These are phyloP conservation scores for Sebastes dallii DNA, from an alignment of 2,797 vertebrate species.

Conservation along the genomic window DNA sequence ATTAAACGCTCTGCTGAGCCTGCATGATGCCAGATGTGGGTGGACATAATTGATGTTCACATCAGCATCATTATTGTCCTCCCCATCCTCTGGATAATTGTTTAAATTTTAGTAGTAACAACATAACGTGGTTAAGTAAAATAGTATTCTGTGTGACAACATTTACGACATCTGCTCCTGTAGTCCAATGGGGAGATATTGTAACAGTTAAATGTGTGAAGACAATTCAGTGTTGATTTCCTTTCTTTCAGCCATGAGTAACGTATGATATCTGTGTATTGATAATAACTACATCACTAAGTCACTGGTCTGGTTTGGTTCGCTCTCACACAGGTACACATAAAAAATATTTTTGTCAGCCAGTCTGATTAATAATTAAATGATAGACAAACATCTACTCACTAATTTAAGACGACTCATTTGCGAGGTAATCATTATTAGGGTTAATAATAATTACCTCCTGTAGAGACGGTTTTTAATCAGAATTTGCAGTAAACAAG, in stretches of 20 bases:
- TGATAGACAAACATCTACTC: neutral
- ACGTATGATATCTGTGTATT: neutral
- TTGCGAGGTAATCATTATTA: neutral
- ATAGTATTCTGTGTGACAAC: neutral
- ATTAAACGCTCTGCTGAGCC: neutral
- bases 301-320: neutral
- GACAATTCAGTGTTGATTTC: neutral
- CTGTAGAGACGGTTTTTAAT: neutral
- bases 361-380: neutral
- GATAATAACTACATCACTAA: neutral
- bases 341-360: neutral
- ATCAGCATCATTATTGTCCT: constrained; percentile 4
- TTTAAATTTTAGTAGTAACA: constrained; percentile 1
- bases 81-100: neutral
- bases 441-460: neutral
- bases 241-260: neutral
- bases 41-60: constrained; percentile 25
- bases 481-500: neutral
- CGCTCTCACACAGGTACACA: neutral
- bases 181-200: neutral
- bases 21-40: constrained; percentile 1
- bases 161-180: constrained; percentile 30
- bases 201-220: constrained; percentile 3
- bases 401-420: neutral
- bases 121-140: constrained; percentile 7